Percentiles rank a stretch among this genome's conserved stretches.
Conservation (phyloP, 2,888 invertebrate genomes). For the Pristionchus exspectatus region DNA sequence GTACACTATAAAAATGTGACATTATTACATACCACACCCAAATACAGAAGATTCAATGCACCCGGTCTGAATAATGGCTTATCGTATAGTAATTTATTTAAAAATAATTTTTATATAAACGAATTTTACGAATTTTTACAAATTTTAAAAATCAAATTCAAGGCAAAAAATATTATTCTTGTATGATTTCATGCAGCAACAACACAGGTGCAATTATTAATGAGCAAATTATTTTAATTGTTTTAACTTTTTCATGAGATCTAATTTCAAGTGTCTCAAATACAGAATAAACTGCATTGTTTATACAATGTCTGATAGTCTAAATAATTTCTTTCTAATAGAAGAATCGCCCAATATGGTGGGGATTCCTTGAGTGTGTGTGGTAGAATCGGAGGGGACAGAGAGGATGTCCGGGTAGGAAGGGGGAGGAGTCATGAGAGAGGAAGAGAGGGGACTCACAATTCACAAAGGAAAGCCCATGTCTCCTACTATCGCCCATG, state of each 20-base stretch:
- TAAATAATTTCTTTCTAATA: background rate
- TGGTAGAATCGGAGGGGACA: slow-evolving; percentile 24
- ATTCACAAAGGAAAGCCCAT: slow-evolving; percentile 28
- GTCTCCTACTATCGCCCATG: background rate
- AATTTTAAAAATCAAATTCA: background rate
- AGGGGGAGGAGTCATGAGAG: slow-evolving; percentile 51
- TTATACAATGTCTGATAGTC: too few relatives aligned
- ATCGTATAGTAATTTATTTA: background rate
- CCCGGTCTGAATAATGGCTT: background rate
- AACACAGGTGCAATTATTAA: background rate
- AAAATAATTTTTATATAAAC: slow-evolving; percentile 1
- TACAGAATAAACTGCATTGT: background rate
- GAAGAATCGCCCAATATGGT: slow-evolving; percentile 10
- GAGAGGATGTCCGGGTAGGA: slow-evolving; percentile 42
- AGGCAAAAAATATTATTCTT: too few relatives aligned
- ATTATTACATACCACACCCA: background rate
- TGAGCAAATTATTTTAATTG: too few relatives aligned
- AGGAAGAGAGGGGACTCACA: background rate
- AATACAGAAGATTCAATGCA: background rate
- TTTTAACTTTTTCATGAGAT: too few relatives aligned
- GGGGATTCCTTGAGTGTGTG: background rate
- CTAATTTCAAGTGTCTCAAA: background rate
- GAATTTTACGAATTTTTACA: background rate
- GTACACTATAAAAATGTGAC: background rate
- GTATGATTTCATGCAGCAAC: too few relatives aligned